These are phyloP conservation scores for Tetanocera ferruginea DNA, from an alignment of 2,888 invertebrate genomes.

Conservation along the genomic window DNA sequence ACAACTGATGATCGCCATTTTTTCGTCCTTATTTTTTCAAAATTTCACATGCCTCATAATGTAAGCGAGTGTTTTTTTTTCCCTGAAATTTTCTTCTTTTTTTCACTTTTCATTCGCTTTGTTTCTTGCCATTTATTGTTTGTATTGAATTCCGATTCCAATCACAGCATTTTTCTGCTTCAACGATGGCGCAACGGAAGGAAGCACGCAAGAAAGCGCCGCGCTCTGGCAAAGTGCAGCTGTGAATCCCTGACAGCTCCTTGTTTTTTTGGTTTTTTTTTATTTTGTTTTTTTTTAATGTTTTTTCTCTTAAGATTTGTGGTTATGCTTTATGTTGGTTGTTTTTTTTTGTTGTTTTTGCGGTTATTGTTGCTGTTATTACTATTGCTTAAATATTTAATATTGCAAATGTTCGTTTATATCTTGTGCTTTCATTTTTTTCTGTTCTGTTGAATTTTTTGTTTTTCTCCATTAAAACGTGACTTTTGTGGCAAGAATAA, in stretches of 20 bases:
- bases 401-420: slow-evolving; percentile 29
- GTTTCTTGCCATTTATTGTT: slow-evolving; percentile 16
- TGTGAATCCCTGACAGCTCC: background rate
- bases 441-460: background rate
- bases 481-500: slow-evolving; percentile 32
- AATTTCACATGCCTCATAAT: background rate
- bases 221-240: slow-evolving; percentile 1
- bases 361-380: background rate
- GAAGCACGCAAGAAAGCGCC: slow-evolving; percentile 9
- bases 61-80: background rate
- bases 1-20: background rate
- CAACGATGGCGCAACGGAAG: slow-evolving; percentile 18
- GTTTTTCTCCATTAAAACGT: slow-evolving; percentile 31
- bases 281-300: background rate
- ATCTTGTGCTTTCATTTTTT: background rate
- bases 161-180: slow-evolving; percentile 41
- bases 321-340: slow-evolving; percentile 1
- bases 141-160: slow-evolving; percentile 41
- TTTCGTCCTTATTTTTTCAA: background rate
- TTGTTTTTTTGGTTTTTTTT: background rate
- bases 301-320: background rate
- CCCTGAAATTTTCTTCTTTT: background rate
- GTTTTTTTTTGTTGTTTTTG: background rate
- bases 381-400: slow-evolving; percentile 34
- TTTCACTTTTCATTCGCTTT: background rate